Percentiles rank a stretch among this genome's conserved stretches.
These are phyloP conservation scores for Psettodes erumei DNA, from an alignment of 2,113 vertebrate genomes.

Conservation along the genomic window DNA sequence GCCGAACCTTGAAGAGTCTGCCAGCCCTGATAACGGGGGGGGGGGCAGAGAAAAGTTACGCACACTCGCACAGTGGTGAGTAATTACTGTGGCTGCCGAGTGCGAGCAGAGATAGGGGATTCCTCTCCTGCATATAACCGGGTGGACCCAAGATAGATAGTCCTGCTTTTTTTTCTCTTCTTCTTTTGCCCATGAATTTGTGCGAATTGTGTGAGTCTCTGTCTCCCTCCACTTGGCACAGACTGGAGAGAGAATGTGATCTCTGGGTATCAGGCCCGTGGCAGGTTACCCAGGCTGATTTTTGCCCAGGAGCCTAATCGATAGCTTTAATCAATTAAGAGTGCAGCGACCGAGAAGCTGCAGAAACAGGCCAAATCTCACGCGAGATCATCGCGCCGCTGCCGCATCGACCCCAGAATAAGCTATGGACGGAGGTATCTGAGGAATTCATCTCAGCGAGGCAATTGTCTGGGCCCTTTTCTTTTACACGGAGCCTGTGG, in stretches of 20 bases:
- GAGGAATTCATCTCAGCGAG: conserved; percentile 21
- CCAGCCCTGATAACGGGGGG: conserved; percentile 61
- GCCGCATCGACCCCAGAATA: conserved; percentile 48
- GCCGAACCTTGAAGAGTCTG: conserved; percentile 41
- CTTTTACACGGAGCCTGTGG: not conserved
- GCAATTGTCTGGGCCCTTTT: not conserved
- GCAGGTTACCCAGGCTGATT: conserved; percentile 48
- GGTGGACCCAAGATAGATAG: conserved; percentile 44
- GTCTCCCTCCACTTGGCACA: conserved; percentile 37
- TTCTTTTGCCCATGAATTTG: conserved; percentile 9
- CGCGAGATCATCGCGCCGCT: conserved; percentile 43
- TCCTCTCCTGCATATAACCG: conserved; percentile 62
- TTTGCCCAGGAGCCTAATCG: conserved; percentile 51
- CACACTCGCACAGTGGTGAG: conserved; percentile 48
- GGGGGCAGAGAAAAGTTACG: conserved; percentile 40
- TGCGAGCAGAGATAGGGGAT: conserved; percentile 60
- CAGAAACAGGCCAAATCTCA: conserved; percentile 48
- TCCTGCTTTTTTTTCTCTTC: conserved; percentile 6
- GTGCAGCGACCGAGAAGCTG: conserved; percentile 54
- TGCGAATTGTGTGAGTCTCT: not conserved
- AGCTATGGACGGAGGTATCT: conserved; percentile 37
- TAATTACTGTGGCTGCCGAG: conserved; percentile 62
- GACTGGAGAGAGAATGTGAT: conserved; percentile 25
- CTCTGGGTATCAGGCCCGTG: conserved; percentile 45
- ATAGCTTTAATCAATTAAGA: conserved; percentile 73